A percentile compares a stretch with the other conserved stretches of the same genome.
phyloP scores from a whole-genome alignment of 2,113 vertebrate species.

The Cyanoramphus novaezelandiae region DNA sequence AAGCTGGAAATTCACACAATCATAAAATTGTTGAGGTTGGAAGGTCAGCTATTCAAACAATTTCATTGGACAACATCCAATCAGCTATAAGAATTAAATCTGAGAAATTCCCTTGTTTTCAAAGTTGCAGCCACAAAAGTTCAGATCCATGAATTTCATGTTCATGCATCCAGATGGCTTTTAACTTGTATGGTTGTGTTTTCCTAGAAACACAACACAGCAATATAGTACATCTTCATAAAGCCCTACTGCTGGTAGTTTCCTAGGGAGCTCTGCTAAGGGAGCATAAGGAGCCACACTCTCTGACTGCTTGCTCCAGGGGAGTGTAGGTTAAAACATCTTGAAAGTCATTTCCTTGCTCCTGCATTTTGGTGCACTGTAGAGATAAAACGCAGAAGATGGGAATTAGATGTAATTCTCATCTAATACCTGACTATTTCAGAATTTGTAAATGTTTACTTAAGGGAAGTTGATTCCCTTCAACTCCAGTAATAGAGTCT shows the following conservation, averaged over 20 bases:
- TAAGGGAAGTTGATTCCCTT: background rate
- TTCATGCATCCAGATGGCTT: background rate
- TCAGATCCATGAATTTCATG: background rate
- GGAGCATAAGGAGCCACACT: background rate
- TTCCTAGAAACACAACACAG: background rate
- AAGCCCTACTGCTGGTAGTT: background rate
- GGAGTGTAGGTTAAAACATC: background rate
- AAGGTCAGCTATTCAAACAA: background rate
- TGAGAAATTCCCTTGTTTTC: background rate
- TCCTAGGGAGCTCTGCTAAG: background rate
- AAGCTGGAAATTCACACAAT: background rate
- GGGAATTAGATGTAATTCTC: background rate
- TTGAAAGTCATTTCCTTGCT: background rate
- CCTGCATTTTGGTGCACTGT: background rate
- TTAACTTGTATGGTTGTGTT: background rate
- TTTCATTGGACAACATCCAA: background rate
- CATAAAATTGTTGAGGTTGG: background rate
- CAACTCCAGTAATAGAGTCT: background rate
- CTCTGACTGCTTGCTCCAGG: background rate
- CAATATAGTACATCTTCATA: background rate
- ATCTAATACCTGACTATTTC: background rate
- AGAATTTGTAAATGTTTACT: background rate
- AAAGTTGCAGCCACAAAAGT: background rate
- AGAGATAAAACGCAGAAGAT: background rate
- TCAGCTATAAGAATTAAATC: background rate